phyloP scores from a whole-genome alignment of 2,888 invertebrate species.

The Eupithecia exiguata region DNA sequence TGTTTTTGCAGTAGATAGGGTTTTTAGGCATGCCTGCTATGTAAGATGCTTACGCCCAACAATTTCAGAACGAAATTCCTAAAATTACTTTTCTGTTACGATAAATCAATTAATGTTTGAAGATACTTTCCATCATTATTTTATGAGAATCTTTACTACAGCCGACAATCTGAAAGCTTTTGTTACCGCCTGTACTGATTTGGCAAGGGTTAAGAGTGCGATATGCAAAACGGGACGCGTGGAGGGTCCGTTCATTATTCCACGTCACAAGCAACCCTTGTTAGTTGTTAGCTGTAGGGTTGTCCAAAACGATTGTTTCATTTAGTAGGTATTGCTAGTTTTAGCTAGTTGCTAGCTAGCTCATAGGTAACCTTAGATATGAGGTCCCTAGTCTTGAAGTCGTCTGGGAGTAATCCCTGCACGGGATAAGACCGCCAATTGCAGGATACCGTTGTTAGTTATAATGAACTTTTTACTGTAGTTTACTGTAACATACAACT shows the following conservation, averaged over 20 bases:
- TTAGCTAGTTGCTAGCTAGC: neutral
- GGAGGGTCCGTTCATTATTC: constrained; percentile 72
- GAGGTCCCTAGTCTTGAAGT: neutral
- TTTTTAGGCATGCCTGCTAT: neutral
- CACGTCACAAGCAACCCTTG: constrained; percentile 72
- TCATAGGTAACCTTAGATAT: too few relatives aligned
- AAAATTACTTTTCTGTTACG: neutral
- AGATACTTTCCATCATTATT: neutral
- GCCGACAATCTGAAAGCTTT: constrained; percentile 6
- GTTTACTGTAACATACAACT: too few relatives aligned
- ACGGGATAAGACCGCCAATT: too few relatives aligned
- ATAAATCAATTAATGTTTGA: neutral
- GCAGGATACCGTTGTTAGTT: too few relatives aligned
- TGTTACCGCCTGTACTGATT: constrained; percentile 39
- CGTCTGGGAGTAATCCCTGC: neutral
- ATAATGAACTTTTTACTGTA: too few relatives aligned
- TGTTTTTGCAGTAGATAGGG: too few relatives aligned
- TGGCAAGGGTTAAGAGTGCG: constrained; percentile 54
- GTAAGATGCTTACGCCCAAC: neutral
- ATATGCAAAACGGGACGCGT: constrained; percentile 72
- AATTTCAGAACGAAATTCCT: neutral
- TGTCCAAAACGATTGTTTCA: constrained; percentile 33
- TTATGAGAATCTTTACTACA: neutral
- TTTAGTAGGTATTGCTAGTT: neutral
- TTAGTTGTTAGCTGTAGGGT: constrained; percentile 56